These are phyloP conservation scores for Calypte anna DNA, from an alignment of 2,113 vertebrate genomes.

Conservation along the genomic window DNA sequence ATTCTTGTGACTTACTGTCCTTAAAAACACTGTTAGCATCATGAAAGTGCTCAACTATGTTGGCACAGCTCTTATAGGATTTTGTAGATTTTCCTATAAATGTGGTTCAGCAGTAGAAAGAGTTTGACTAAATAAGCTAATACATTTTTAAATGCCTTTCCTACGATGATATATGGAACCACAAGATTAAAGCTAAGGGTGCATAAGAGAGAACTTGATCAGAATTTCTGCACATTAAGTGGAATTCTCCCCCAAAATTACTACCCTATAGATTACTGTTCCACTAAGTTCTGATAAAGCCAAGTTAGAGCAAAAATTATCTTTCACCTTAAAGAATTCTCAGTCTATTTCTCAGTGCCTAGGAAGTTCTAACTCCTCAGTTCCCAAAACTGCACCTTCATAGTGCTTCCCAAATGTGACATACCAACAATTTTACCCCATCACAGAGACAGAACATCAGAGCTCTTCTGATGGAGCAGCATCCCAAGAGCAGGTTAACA, in stretches of 20 bases:
- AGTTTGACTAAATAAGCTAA: conserved; percentile 5
- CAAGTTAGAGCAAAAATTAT: neutral
- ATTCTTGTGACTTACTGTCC: neutral
- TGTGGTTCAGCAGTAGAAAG: neutral
- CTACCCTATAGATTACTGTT: neutral
- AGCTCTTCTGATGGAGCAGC: neutral
- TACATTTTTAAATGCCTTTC: neutral
- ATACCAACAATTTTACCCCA: rapidly evolving
- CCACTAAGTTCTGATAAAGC: neutral
- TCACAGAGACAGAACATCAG: neutral
- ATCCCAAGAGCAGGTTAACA: neutral
- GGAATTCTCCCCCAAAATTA: neutral
- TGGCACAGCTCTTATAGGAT: neutral
- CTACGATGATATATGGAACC: neutral
- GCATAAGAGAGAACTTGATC: neutral
- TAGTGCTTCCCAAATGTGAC: rapidly evolving
- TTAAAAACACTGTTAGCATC: neutral
- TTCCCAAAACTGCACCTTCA: neutral
- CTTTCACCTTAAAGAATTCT: neutral
- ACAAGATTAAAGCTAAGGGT: neutral
- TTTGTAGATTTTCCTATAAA: neutral
- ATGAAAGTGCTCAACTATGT: neutral
- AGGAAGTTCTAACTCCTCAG: neutral
- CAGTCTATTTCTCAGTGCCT: neutral
- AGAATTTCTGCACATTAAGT: neutral